A percentile compares a stretch with the other conserved stretches of the same genome.
phyloP scores from a whole-genome alignment of 2,113 vertebrate genomes.

The Donacobius atricapilla region DNA sequence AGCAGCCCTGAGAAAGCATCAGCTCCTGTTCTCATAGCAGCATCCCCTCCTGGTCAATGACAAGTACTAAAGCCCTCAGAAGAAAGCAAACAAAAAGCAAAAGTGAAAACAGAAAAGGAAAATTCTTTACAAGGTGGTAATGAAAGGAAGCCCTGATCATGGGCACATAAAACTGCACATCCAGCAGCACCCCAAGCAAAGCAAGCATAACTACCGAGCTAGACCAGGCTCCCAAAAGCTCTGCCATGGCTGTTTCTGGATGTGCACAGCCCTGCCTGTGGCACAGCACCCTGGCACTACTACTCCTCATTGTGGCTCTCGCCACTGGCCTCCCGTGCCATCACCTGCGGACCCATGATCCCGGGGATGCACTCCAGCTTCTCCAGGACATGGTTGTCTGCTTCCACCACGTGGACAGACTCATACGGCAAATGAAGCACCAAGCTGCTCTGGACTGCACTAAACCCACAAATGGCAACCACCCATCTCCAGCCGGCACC shows the following conservation, averaged over 20 bases:
- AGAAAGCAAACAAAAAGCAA: not conserved
- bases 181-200: fast-evolving
- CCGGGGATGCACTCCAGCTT: not conserved
- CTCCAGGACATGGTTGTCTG: not conserved
- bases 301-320: not conserved
- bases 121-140: not conserved
- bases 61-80: not conserved
- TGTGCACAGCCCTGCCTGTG: fast-evolving
- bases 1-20: not conserved
- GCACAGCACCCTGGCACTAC: not conserved
- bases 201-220: not conserved
- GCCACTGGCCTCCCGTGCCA: not conserved
- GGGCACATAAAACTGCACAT: not conserved
- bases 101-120: conserved; percentile 1
- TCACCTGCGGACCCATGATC: not conserved
- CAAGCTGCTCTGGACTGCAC: not conserved
- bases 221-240: not conserved
- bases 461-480: fast-evolving
- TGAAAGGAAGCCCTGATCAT: not conserved
- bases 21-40: not conserved
- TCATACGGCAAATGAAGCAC: not conserved
- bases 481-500: not conserved
- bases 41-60: not conserved
- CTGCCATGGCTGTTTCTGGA: not conserved
- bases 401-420: not conserved